Evolutionary conservation across 2,888 invertebrate genomes (phyloP).

Genomic region (Zelleria hepariella): DNA sequence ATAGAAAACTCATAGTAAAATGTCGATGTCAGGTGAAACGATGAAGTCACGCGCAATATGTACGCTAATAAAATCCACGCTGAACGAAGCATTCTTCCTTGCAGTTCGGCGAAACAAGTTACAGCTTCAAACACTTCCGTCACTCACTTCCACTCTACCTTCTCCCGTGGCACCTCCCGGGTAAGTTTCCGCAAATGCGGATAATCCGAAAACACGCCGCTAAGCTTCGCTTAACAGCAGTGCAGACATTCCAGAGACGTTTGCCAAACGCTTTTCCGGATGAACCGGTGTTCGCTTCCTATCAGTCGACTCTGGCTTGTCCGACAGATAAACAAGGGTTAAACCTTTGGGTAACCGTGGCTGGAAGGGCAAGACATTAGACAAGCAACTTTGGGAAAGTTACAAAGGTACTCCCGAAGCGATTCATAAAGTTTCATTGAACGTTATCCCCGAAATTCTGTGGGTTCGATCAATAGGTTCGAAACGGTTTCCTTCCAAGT

Average conservation of each 20-base stretch:
- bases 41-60: too few species aligned
- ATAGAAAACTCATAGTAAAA: too few species aligned
- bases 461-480: not conserved
- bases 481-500: not conserved
- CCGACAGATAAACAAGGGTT: not conserved
- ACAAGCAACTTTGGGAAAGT: not conserved
- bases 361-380: not conserved
- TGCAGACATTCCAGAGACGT: constrained; percentile 29
- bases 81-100: too few species aligned
- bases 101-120: too few species aligned
- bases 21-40: too few species aligned
- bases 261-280: constrained; percentile 8
- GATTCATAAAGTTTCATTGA: not conserved
- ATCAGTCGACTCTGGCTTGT: not conserved
- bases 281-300: not conserved
- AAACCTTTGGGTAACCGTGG: not conserved
- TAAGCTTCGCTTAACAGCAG: constrained; percentile 36
- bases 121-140: too few species aligned
- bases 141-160: too few species aligned
- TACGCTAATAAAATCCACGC: too few species aligned
- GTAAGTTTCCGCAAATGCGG: constrained; percentile 40
- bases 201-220: constrained; percentile 49
- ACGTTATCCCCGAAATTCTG: not conserved
- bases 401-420: not conserved
- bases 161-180: constrained; percentile 3